A percentile compares a stretch with the other conserved stretches of the same genome.
These are phyloP conservation scores for Larimichthys polyactis DNA, from an alignment of 2,113 vertebrate genomes.

Conservation along the genomic window DNA sequence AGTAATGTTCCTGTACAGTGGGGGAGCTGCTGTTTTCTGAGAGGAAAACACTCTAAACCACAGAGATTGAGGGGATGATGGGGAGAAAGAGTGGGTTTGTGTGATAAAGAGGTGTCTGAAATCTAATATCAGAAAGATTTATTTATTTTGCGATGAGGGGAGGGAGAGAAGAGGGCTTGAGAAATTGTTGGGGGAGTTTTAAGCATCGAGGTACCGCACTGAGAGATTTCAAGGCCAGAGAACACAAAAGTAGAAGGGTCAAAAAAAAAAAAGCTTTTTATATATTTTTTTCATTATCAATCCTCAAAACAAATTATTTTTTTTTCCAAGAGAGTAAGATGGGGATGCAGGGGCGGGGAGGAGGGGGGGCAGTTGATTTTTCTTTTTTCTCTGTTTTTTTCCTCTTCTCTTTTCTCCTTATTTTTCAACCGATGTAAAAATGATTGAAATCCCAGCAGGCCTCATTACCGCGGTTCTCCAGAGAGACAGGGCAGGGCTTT, in stretches of 20 bases:
- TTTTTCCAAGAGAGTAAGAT: constrained; percentile 38
- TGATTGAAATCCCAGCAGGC: constrained; percentile 88
- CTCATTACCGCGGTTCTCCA: constrained; percentile 85
- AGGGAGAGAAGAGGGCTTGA: constrained; percentile 43
- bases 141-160: constrained; percentile 79
- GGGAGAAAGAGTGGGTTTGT: constrained; percentile 44
- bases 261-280: constrained; percentile 42
- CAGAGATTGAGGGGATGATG: constrained; percentile 57
- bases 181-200: constrained; percentile 75
- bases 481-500: constrained; percentile 78
- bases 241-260: constrained; percentile 74
- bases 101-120: constrained; percentile 82
- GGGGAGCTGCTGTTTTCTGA: constrained; percentile 33
- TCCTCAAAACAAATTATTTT: constrained; percentile 81
- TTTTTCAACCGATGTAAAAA: constrained; percentile 88
- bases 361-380: constrained; percentile 66
- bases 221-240: constrained; percentile 78
- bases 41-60: constrained; percentile 38
- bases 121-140: constrained; percentile 84
- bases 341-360: not conserved
- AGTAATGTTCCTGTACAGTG: constrained; percentile 12
- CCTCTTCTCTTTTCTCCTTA: constrained; percentile 73
- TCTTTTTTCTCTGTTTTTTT: constrained; percentile 67
- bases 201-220: constrained; percentile 60
- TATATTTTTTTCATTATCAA: constrained; percentile 80